Percentiles rank a stretch among this genome's conserved stretches.
These are phyloP conservation scores for Dynastes grantii DNA, from an alignment of 2,888 invertebrate genomes.

Conservation along the genomic window DNA sequence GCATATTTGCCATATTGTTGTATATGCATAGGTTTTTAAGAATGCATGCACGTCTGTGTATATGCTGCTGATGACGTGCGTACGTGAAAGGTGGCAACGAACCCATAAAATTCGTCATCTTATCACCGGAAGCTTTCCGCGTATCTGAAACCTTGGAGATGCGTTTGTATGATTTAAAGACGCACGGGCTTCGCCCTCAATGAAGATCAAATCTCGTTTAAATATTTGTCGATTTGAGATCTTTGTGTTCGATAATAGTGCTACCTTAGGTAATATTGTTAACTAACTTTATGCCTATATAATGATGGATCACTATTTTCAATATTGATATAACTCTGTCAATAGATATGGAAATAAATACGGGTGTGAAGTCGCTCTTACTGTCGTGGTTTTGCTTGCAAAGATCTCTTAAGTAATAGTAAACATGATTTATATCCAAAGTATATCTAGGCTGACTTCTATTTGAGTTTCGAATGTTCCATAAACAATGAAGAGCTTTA, in stretches of 20 bases:
- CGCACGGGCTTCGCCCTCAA: not conserved
- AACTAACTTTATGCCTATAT: not conserved
- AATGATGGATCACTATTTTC: not conserved
- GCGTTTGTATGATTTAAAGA: not conserved
- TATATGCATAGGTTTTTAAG: not conserved
- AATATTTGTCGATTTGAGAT: not conserved
- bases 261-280: conserved; percentile 6
- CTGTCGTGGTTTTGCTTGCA: not conserved
- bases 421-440: too few relatives aligned
- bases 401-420: not conserved
- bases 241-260: not conserved
- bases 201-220: not conserved
- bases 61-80: not conserved
- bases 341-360: not conserved
- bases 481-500: too few relatives aligned
- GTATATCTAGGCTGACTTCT: too few relatives aligned
- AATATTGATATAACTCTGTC: not conserved
- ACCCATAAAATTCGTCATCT: conserved; percentile 31
- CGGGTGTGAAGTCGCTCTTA: not conserved
- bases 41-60: not conserved
- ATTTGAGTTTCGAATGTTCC: too few relatives aligned
- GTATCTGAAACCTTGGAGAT: not conserved
- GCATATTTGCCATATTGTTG: conserved; percentile 7
- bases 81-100: conserved; percentile 36
- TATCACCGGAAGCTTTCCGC: conserved; percentile 36